Conservation (phyloP, 30 jellyfish, hydroid and myxozoan genomes). For the Catostylus mosaicus region DNA sequence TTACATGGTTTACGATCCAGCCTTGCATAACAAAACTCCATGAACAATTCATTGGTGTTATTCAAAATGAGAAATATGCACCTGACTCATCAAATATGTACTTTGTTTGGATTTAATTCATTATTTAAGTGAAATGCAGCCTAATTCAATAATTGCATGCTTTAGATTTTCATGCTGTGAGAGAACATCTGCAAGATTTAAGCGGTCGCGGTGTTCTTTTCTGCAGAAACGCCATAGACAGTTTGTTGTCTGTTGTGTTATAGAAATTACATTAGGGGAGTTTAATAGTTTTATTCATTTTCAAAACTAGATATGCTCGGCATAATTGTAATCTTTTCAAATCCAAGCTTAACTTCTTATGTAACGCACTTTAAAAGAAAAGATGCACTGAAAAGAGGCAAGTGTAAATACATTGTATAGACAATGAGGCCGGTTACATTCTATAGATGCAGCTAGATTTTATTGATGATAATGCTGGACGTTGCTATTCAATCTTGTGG, state of each 20-base stretch:
- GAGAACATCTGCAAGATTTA: constrained; percentile 4
- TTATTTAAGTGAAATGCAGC: not conserved
- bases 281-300: too few relatives aligned
- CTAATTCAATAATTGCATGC: not conserved
- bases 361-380: too few relatives aligned
- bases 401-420: too few relatives aligned
- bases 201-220: not conserved
- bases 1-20: too few relatives aligned
- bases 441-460: too few relatives aligned
- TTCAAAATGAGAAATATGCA: not conserved
- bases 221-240: not conserved
- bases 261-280: not conserved
- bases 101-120: constrained; percentile 1
- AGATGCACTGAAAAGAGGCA: too few relatives aligned
- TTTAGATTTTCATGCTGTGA: not conserved
- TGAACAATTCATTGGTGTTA: not conserved
- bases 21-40: not conserved
- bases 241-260: not conserved
- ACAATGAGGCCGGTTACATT: too few relatives aligned
- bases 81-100: not conserved
- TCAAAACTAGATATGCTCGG: too few relatives aligned
- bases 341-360: too few relatives aligned
- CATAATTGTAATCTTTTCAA: too few relatives aligned
- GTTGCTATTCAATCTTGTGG: too few relatives aligned
- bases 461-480: too few relatives aligned